Evolutionary conservation across 53 echinoderm and acorn worm species (phyloP).

Genomic region (Pentamera pediparva): DNA sequence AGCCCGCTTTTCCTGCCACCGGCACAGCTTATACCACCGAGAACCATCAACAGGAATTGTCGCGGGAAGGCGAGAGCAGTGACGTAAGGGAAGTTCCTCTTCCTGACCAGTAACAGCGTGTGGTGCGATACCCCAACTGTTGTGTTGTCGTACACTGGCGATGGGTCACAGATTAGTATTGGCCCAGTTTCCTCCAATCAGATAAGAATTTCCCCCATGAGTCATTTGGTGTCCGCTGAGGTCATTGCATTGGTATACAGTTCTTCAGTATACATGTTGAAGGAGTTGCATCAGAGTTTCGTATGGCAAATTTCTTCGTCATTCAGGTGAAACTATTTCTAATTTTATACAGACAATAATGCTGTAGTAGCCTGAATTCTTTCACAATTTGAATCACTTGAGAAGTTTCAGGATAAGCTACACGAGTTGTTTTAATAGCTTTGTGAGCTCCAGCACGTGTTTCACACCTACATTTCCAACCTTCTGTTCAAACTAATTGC

Average conservation of each 20-base stretch:
- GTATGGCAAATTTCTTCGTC: background rate
- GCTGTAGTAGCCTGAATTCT: too few relatives aligned
- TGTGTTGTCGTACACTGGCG: conserved; percentile 5
- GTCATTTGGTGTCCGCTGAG: too few relatives aligned
- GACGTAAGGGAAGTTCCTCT: conserved; percentile 45
- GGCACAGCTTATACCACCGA: background rate
- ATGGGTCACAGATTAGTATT: background rate
- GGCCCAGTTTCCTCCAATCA: conserved; percentile 18
- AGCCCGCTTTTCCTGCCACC: conserved; percentile 1
- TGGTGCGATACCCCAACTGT: background rate
- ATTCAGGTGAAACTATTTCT: too few relatives aligned
- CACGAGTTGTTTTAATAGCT: too few relatives aligned
- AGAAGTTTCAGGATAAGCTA: too few relatives aligned
- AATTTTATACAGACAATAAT: too few relatives aligned
- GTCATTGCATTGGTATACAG: too few relatives aligned
- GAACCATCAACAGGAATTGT: conserved; percentile 12
- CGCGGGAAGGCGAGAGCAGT: background rate
- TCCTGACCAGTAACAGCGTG: conserved; percentile 5
- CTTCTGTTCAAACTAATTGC: too few relatives aligned
- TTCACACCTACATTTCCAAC: too few relatives aligned
- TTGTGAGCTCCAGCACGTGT: too few relatives aligned
- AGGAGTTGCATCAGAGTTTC: background rate
- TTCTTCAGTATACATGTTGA: background rate
- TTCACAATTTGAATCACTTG: too few relatives aligned
- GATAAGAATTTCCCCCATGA: background rate